Evolutionary conservation across 2,888 invertebrate species (phyloP), one percentile per base, ranked within the genome.

Genomic region (Leptopterna dolabrata): DNA sequence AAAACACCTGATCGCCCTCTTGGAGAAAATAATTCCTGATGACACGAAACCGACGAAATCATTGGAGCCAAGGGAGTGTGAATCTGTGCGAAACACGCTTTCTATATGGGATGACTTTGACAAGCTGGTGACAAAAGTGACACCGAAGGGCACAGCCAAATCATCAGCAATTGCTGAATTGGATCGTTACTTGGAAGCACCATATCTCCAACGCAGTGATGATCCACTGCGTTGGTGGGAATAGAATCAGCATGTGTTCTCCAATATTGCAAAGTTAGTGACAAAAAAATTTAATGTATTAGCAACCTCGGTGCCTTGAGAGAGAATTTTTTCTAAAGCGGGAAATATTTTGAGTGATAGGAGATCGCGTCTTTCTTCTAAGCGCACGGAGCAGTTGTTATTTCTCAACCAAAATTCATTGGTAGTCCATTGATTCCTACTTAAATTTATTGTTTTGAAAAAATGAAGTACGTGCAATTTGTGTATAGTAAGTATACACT

Each of bases 281-380:
- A 13, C 2, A 13, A 47, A 13, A 16, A 47, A 47, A 16, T 16
- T 47, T 1, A 47, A 47, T 16, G 11, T 89, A 43, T 71, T 89
- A 71, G 90, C 90, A 4, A 90, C 90, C 27, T 91, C 90, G 6
- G 90, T 90, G 16, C 90, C 90, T 0, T 90, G 89, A 70, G 91
- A 90, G 84, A 89, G 90, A 76, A 87, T 90, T 70, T 90, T 90
- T 84, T 90, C 90, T 14, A 90, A 90, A 87, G 88, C 90, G 6
- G 90, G 90, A 27, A 88, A 89, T 29, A 88, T 89, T n/a, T 55
- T 90, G 4, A 89, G 88, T 45, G 90, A 90, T 24, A 88, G 89
- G 85, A 71, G 90, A 89, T 90, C 89, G 87, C 84, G 89, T 73
- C 87, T 91, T 29, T 87, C 80, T 51, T 73, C 89, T 76, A 86